Conservation (phyloP, 2,113 vertebrate genomes). For the Tychaedon coryphoeus region DNA sequence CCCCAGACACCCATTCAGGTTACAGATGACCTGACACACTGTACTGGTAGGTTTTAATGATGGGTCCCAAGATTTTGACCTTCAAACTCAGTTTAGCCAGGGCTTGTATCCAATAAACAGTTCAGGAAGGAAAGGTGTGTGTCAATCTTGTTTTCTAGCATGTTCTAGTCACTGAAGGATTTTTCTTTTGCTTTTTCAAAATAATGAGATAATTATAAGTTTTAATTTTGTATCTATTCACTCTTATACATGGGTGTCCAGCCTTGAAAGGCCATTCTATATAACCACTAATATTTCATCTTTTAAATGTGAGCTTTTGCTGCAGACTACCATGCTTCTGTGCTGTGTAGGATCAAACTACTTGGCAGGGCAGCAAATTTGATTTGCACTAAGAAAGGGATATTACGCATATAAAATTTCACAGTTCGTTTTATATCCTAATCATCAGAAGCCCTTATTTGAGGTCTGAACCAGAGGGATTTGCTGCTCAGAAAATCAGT, state of each 20-base stretch:
- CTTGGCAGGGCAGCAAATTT: constrained; percentile 35
- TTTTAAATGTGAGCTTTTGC: not conserved
- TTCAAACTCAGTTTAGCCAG: not conserved
- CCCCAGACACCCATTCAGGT: not conserved
- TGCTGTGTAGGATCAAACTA: not conserved
- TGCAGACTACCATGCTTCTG: not conserved
- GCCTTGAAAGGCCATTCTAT: not conserved
- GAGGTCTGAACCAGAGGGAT: constrained; percentile 27
- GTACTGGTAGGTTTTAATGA: not conserved
- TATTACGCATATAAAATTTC: constrained; percentile 47
- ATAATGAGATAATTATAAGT: not conserved
- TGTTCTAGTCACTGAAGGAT: not conserved
- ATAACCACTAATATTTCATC: not conserved
- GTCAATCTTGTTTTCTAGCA: not conserved
- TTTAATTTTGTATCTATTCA: not conserved
- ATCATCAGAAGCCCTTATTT: constrained; percentile 31
- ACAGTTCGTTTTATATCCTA: constrained; percentile 53
- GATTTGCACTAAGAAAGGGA: constrained; percentile 36
- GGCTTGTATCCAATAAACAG: not conserved
- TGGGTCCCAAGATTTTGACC: not conserved
- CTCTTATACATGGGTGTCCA: not conserved
- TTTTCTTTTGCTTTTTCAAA: not conserved
- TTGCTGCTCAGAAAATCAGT: not conserved
- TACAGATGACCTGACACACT: not conserved
- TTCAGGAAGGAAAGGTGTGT: not conserved